Conservation (phyloP, 1,140 invertebrate species). For the Aporrectodea caliginosa region DNA sequence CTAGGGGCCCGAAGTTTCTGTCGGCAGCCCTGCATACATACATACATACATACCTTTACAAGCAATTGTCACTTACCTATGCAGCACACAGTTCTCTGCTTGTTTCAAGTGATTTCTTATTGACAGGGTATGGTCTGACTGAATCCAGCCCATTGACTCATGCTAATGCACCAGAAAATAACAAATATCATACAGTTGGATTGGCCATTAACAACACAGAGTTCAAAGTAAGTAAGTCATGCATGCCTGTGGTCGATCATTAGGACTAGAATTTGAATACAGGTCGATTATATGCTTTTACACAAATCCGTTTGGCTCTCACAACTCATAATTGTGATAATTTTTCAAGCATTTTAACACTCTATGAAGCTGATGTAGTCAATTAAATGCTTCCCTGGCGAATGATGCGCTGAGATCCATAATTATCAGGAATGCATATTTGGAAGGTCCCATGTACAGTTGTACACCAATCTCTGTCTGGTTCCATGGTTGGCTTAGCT, state of each 20-base stretch:
- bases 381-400: background rate
- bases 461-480: too few relatives aligned
- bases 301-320: background rate
- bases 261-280: too few relatives aligned
- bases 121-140: slow-evolving; percentile 4
- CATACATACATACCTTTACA: too few relatives aligned
- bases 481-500: too few relatives aligned
- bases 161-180: background rate
- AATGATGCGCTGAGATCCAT: background rate
- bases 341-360: background rate
- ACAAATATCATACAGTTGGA: background rate
- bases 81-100: background rate
- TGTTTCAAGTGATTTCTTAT: background rate
- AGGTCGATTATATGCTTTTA: too few relatives aligned
- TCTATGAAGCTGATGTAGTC: background rate
- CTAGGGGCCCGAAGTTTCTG: too few relatives aligned
- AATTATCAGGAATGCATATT: too few relatives aligned
- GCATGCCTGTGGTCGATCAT: too few relatives aligned
- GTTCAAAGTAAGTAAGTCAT: background rate
- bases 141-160: background rate
- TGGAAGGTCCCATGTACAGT: too few relatives aligned
- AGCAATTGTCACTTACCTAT: background rate
- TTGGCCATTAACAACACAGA: background rate
- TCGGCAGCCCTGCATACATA: background rate
- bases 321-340: background rate